These are phyloP conservation scores for Holotrichia oblita DNA, from an alignment of 1,140 invertebrate genomes.

Conservation along the genomic window DNA sequence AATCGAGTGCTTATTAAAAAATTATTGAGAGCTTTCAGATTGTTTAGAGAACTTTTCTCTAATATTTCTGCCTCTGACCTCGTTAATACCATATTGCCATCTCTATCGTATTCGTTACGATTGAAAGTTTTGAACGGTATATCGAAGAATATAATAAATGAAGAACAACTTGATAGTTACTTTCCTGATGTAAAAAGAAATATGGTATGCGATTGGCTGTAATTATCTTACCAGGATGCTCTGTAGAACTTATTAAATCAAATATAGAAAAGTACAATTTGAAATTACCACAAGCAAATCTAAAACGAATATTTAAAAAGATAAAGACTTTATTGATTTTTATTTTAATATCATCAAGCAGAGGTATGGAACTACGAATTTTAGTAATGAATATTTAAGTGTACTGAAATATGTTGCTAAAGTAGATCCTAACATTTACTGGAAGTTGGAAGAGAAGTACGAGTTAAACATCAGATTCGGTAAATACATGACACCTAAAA, in stretches of 20 bases:
- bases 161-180: background rate
- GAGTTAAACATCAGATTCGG: background rate
- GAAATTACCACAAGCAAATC: background rate
- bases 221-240: constrained; percentile 12
- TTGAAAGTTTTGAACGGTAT: constrained; percentile 4
- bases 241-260: background rate
- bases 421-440: constrained; percentile 1
- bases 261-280: background rate
- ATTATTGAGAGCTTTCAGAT: background rate
- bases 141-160: background rate
- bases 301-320: constrained; percentile 11
- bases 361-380: background rate
- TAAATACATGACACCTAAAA: constrained; percentile 24
- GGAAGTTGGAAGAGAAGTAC: background rate
- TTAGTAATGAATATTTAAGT: background rate
- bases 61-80: background rate
- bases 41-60: constrained; percentile 3
- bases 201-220: background rate
- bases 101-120: background rate
- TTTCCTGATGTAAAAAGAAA: background rate
- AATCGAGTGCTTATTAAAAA: background rate
- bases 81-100: background rate
- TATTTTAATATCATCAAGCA: background rate
- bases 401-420: constrained; percentile 1
- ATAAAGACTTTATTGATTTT: constrained; percentile 3